Base-by-base conservation (phyloP, 1,140 invertebrate genomes). In the Cyclargus thomasi region DNA sequence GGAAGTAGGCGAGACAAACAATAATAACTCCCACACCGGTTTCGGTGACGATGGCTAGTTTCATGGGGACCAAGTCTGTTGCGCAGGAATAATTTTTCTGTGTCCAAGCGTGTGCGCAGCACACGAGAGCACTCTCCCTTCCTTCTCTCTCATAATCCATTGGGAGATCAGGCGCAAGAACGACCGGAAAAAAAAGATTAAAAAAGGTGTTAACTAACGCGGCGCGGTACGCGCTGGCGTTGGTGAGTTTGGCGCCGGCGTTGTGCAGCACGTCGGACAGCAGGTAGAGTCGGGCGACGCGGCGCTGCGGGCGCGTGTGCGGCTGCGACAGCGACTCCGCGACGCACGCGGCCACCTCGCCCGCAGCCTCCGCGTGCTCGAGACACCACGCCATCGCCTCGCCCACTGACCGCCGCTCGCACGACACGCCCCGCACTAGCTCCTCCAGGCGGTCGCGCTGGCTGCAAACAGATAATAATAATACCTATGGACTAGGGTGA, bases 301-400 rank as follows among this genome's bases (percentile, higher is more conserved):
- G 99, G 89, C 98, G 98, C 53, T 95, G 94, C 1, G 97, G 93
- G 63, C 95, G 93, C 10, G 97, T 99, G 78, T 93, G 92, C 29
- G 94, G 80, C 80, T 96, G 97, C 11, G 94, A 95, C 21, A 97
- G 96, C 64, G 97, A 95, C 89, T 99, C 98, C 21, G 97, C 92
- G 69, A 99, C 95, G 83, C 97, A 98, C 72, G 97, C 96, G 62
- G 97, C 96, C 67, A 99, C 97, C 92, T 99, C 98, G 81, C 98
- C 96, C 18, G 97, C 97, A 62, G 97, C 97, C 90, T 99, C 98
- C 20, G 98, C 97, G 91, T 99, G 98, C 82, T 99, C 98, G 67
- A 99, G 96, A 90, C 98, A 99, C 93, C 98, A 99, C 21, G 99
- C 95, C 99, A 99, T 99, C 0, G 95, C 95, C 87, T 99, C 97